phyloP scores from a whole-genome alignment of 1,140 invertebrate genomes.

The Heterodera carotae region DNA sequence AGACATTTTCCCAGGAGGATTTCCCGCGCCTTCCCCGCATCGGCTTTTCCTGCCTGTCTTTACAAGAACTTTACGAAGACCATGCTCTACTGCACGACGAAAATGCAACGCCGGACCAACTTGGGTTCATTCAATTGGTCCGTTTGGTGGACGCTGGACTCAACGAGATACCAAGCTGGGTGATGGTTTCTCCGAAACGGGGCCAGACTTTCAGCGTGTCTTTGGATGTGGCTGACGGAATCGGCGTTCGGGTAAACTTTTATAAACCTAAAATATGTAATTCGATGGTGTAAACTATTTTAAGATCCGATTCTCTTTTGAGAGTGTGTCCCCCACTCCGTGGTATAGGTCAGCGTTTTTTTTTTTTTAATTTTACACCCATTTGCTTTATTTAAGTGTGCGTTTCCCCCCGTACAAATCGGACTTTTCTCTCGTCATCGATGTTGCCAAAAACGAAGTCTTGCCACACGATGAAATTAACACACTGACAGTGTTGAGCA shows the following conservation, averaged over 20 bases:
- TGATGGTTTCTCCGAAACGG: conserved; percentile 8
- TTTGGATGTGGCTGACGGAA: conserved; percentile 5
- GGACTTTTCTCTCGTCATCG: conserved; percentile 26
- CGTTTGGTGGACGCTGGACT: neutral
- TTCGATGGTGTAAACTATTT: neutral
- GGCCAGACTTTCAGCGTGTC: conserved; percentile 14
- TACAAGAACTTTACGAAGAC: conserved; percentile 19
- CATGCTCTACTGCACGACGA: conserved; percentile 9
- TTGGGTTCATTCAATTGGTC: conserved; percentile 20
- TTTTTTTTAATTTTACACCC: neutral
- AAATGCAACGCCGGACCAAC: conserved; percentile 2
- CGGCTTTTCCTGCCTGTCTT: conserved; percentile 12
- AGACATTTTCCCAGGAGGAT: neutral
- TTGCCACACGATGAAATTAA: neutral
- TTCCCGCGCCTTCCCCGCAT: conserved; percentile 17
- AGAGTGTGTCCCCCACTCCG: neutral
- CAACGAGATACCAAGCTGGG: neutral
- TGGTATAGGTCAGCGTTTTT: conserved; percentile 7
- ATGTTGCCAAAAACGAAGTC: conserved; percentile 1
- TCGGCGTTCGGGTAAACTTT: conserved; percentile 3
- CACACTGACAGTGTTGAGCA: neutral
- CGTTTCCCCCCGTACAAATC: neutral
- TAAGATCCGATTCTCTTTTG: conserved; percentile 22
- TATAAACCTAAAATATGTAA: neutral
- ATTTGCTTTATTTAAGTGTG: neutral